Evolutionary conservation across 2,113 vertebrate genomes (phyloP).

Genomic region (Procavia capensis): DNA sequence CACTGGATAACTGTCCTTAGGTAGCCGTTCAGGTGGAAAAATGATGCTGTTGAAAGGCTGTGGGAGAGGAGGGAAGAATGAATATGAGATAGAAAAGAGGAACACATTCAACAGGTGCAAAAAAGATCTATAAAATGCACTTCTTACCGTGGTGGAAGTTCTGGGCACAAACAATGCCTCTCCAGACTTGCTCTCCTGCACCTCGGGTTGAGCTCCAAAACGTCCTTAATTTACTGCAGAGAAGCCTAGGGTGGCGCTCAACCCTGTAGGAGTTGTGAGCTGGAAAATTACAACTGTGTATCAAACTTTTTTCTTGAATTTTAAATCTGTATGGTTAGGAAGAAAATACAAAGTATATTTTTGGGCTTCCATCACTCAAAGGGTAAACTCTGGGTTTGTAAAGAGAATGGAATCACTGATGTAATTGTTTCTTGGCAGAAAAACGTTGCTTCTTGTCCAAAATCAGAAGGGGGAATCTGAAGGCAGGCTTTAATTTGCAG

Average conservation of each 20-base stretch:
- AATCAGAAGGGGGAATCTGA: background rate
- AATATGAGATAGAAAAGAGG: background rate
- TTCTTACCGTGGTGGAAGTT: constrained; percentile 32
- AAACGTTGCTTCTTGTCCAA: background rate
- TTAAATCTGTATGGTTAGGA: constrained; percentile 34
- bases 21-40: constrained; percentile 55
- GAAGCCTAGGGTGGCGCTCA: constrained; percentile 23
- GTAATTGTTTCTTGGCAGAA: constrained; percentile 14
- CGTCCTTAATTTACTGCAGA: constrained; percentile 57
- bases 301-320: background rate
- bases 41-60: constrained; percentile 52
- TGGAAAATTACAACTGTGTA: constrained; percentile 51
- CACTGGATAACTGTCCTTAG: constrained; percentile 73
- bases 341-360: constrained; percentile 8
- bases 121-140: constrained; percentile 5
- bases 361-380: background rate
- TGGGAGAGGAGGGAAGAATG: constrained; percentile 18
- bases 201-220: background rate
- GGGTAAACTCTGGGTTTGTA: background rate
- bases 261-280: background rate
- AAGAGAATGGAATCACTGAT: background rate
- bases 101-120: constrained; percentile 52
- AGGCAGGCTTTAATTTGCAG: background rate
- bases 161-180: background rate
- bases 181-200: background rate